Percentiles rank a stretch among this genome's conserved stretches.
Conservation (phyloP, 1,140 invertebrate genomes). For the Heliconius melpomene region DNA sequence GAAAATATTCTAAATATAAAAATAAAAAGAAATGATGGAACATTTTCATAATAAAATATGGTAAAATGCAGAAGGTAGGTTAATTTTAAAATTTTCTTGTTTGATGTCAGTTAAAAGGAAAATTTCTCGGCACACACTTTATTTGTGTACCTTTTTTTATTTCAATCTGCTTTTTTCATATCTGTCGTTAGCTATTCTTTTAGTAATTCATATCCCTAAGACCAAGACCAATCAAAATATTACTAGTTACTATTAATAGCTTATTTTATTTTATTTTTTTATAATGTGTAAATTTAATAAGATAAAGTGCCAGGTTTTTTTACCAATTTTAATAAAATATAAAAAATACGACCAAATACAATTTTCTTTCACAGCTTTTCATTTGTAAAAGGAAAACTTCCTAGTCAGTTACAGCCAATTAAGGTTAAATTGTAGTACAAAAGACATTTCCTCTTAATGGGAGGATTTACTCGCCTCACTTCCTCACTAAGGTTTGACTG, state of each 20-base stretch:
- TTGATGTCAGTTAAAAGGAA: slow-evolving; percentile 1
- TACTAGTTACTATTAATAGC: neutral
- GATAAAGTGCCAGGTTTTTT: neutral
- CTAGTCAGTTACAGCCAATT: slow-evolving; percentile 27
- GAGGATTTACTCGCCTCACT: slow-evolving; percentile 27
- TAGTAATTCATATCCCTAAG: neutral
- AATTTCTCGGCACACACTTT: neutral
- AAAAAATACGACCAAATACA: too few species aligned
- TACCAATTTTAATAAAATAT: too few species aligned
- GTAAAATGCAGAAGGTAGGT: neutral
- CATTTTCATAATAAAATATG: neutral
- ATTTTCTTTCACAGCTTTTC: neutral
- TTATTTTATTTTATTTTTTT: too few species aligned
- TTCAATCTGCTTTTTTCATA: neutral
- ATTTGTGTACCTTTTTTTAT: neutral
- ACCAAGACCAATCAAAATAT: neutral
- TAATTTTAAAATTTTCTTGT: neutral
- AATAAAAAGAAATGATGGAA: neutral
- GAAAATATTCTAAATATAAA: neutral
- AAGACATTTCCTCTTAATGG: slow-evolving; percentile 26
- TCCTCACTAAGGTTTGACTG: slow-evolving; percentile 16
- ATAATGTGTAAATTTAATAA: too few species aligned
- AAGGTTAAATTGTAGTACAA: slow-evolving; percentile 27
- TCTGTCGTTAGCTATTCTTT: neutral
- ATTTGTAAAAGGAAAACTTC: slow-evolving; percentile 18